A percentile compares a stretch with the other conserved stretches of the same genome.
Evolutionary conservation across 2,797 vertebrate species (phyloP).

Genomic region (Pelochelys cantorii): DNA sequence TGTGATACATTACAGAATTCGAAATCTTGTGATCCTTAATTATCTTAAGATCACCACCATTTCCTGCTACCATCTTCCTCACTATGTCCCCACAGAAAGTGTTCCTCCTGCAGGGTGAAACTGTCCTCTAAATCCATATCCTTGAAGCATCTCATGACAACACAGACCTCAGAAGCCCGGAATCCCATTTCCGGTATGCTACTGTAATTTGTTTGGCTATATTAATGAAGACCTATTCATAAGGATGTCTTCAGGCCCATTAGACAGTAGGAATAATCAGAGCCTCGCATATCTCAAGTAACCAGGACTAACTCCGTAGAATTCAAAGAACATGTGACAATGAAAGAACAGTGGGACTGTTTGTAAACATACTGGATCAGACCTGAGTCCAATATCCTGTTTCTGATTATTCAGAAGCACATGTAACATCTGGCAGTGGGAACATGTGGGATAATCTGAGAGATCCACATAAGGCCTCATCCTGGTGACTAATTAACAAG

Average conservation of each 20-base stretch:
- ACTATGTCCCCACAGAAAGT: background rate
- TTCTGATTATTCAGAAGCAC: background rate
- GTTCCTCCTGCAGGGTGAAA: constrained; percentile 14
- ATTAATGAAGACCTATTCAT: constrained; percentile 33
- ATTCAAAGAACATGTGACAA: constrained; percentile 40
- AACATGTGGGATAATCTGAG: background rate
- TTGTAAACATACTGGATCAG: background rate
- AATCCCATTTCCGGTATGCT: background rate
- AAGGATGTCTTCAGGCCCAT: constrained; percentile 2
- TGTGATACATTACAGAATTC: background rate
- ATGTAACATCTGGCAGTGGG: background rate
- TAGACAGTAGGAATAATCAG: background rate
- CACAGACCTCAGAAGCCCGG: rapidly evolving
- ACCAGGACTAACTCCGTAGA: constrained; percentile 38
- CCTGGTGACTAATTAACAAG: background rate
- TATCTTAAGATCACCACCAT: background rate
- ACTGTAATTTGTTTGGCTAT: constrained; percentile 15
- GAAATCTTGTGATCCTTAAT: constrained; percentile 38
- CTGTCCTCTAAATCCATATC: background rate
- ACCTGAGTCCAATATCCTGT: background rate
- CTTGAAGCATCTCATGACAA: background rate
- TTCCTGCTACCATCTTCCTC: constrained; percentile 29
- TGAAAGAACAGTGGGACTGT: background rate
- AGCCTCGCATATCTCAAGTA: constrained; percentile 27
- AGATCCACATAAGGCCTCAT: background rate